Evolutionary conservation across 2,113 vertebrate species (phyloP).

Genomic region (Brachionichthys hirsutus): DNA sequence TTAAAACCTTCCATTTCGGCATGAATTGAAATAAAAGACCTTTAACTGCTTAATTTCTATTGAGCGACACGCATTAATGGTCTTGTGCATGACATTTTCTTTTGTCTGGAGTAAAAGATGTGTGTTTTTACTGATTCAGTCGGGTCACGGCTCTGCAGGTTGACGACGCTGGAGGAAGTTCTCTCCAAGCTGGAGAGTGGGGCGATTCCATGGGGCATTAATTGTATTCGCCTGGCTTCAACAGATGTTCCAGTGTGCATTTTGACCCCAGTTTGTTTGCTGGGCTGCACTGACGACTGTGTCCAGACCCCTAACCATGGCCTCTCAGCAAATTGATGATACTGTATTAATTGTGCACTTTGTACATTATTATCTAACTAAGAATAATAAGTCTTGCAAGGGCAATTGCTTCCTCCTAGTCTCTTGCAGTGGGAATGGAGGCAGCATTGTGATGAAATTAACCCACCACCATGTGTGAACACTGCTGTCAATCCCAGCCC

Average conservation of each 20-base stretch:
- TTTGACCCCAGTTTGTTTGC: no score
- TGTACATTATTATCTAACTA: slow-evolving; percentile 9
- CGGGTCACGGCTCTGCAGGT: no score
- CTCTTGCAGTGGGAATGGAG: not conserved
- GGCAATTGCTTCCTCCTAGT: not conserved
- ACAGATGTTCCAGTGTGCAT: no score
- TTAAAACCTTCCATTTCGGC: no score
- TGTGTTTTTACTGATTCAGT: no score
- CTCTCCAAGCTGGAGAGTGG: no score
- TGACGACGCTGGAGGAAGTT: no score
- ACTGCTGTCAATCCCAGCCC: slow-evolving; percentile 2
- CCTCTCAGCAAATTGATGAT: not conserved
- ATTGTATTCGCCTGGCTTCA: no score
- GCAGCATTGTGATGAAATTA: slow-evolving; percentile 22
- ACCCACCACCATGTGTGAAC: slow-evolving; percentile 27
- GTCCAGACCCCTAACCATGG: slow-evolving; percentile 11
- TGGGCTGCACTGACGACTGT: not conserved
- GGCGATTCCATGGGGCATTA: no score
- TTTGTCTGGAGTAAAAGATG: no score
- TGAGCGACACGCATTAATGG: not conserved
- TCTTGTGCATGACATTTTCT: not conserved
- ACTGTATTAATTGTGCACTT: slow-evolving; percentile 11
- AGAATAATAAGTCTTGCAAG: not conserved
- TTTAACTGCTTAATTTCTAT: no score
- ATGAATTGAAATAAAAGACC: no score